Base-by-base conservation (phyloP, 2,888 invertebrate genomes). In the Drosophila rubida region DNA sequence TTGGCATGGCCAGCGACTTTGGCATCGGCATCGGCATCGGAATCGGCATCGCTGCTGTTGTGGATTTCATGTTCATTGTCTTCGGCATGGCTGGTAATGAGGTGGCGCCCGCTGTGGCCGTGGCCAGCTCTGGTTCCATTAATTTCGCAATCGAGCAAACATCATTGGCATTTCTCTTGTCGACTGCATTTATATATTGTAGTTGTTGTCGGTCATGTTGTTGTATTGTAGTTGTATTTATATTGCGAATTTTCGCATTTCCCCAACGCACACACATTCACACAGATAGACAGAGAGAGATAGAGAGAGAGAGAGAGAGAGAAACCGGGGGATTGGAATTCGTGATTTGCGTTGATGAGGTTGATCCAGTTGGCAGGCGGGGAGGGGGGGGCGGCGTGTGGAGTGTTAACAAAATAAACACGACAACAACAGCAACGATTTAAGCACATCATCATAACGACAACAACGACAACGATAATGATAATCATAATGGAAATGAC, bases 141-240 rank as follows among this genome's bases (percentile, higher is more conserved):
- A 90, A 88, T 87, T 88, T 88, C 73, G 70, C 83, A 84, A 88
- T 76, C 61, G 81, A 69, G 74, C 86, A 85, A 80, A 90, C 84
- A 88, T 90, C 85, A 71, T 91, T 91, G 74, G 90, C 91, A 85
- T 90, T 91, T 87, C 87, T 79, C 83, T 90, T 89, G 82, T 89
- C 87, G 75, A 84, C 88, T 88, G 54, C 44, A 44, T 72, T 60
- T 57, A 35, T 58, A 32, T 58, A 32, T 63, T 75, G 48, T 60
- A 37, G 66, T 62, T 75, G 48, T 59, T 41, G 65, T 59, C 22
- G 51, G 27, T 30, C 32, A 42, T 70, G 8, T 63, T 13, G 48
- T 69, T 60, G 49, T 41, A 49, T 50, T 50, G 41, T 53, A 41
- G 35, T 53, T 45, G 57, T 57, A 39, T 62, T 55, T 55, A 35